Conservation (phyloP, 30 jellyfish, hydroid and myxozoan genomes). For the Aurelia sp. region DNA sequence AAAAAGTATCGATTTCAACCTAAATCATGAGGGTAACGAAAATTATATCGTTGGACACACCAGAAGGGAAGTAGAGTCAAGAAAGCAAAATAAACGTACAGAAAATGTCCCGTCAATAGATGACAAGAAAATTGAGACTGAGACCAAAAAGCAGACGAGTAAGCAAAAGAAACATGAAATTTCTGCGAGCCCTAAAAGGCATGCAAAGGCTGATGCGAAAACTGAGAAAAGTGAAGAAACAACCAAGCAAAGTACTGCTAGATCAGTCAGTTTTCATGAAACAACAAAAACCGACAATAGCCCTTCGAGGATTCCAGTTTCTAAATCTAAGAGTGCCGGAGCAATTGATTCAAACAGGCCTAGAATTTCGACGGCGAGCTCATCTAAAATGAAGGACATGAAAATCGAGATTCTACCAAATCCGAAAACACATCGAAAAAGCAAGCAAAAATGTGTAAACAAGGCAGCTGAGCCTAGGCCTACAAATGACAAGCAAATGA, state of each 20-base stretch:
- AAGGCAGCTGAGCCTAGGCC: constrained; percentile 20
- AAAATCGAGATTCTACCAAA: constrained; percentile 46
- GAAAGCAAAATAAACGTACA: constrained; percentile 1
- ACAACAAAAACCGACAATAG: constrained; percentile 2
- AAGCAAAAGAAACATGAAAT: too few relatives aligned
- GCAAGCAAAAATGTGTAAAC: not conserved
- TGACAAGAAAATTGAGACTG: too few relatives aligned
- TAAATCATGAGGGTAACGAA: too few relatives aligned
- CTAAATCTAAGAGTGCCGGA: constrained; percentile 63
- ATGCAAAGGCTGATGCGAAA: too few relatives aligned
- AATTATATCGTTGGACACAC: not conserved
- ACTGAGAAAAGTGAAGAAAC: too few relatives aligned
- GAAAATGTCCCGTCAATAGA: too few relatives aligned
- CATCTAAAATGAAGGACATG: constrained; percentile 16
- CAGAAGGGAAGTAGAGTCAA: not conserved
- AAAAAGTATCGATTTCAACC: constrained; percentile 1
- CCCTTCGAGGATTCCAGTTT: constrained; percentile 17
- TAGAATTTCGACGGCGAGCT: constrained; percentile 6
- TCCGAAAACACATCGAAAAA: constrained; percentile 29
- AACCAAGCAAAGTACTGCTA: not conserved
- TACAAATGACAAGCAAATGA: not conserved
- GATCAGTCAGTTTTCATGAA: constrained; percentile 59
- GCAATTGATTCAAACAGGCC: constrained; percentile 23
- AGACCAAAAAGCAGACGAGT: too few relatives aligned
- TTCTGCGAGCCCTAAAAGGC: too few relatives aligned